These are phyloP conservation scores for Apogon hyalosoma DNA, from an alignment of 2,797 vertebrate species.

Conservation along the genomic window DNA sequence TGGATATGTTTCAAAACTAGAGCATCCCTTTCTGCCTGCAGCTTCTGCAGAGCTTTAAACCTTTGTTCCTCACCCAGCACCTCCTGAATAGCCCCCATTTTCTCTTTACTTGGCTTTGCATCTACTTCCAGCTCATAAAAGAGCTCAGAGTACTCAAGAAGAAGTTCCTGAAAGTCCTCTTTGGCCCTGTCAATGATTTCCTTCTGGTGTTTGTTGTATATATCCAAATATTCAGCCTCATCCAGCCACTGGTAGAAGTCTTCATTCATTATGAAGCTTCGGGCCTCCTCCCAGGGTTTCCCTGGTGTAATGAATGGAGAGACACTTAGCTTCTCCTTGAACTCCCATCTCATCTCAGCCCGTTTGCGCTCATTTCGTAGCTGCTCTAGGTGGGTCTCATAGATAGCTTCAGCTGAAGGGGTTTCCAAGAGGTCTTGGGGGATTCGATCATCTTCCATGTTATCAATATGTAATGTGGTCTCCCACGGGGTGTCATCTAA, in stretches of 20 bases:
- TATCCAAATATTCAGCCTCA: conserved; percentile 92
- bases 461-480: conserved; percentile 90
- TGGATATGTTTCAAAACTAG: conserved; percentile 97
- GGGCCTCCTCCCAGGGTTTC: conserved; percentile 97
- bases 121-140: conserved; percentile 98
- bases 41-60: conserved; percentile 96
- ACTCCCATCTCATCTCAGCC: conserved; percentile 90
- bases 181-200: conserved; percentile 95
- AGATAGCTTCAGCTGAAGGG: conserved; percentile 85
- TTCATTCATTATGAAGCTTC: conserved; percentile 98
- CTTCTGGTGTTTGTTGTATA: conserved; percentile 96
- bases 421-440: conserved; percentile 96
- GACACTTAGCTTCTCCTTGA: conserved; percentile 91
- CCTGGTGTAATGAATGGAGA: conserved; percentile 96
- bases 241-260: conserved; percentile 97
- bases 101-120: conserved; percentile 98
- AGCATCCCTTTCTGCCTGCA: conserved; percentile 96
- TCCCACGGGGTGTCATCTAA: conserved; percentile 98
- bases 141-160: conserved; percentile 96
- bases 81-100: conserved; percentile 98
- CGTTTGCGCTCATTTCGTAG: conserved; percentile 90
- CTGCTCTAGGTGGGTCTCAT: conserved; percentile 89
- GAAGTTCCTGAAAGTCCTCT: conserved; percentile 97
- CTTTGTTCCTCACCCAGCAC: conserved; percentile 94
- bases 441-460: conserved; percentile 90